Evolutionary conservation across 2,113 vertebrate genomes (phyloP).

Genomic region (Heterocephalus glaber): DNA sequence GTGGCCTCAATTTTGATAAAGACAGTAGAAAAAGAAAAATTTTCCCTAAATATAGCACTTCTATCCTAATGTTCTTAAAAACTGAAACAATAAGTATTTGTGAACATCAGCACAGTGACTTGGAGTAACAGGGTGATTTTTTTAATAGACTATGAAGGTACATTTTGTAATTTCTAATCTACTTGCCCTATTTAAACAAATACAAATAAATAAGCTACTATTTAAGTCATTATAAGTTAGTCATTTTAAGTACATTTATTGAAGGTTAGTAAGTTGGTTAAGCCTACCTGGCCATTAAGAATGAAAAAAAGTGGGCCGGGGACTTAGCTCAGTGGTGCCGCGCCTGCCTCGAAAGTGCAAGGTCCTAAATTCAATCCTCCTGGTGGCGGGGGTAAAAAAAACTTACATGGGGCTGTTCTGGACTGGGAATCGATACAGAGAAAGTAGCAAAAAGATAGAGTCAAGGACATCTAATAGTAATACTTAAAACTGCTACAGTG

Average conservation of each 20-base stretch:
- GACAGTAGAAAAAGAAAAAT: conserved; percentile 17
- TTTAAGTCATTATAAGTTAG: not conserved
- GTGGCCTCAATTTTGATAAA: conserved; percentile 22
- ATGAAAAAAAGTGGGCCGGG: too few species aligned
- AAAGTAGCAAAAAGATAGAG: conserved; percentile 24
- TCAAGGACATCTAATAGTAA: conserved; percentile 32
- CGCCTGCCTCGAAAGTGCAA: too few species aligned
- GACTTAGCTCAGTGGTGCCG: too few species aligned
- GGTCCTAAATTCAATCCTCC: too few species aligned
- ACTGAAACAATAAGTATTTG: conserved; percentile 4
- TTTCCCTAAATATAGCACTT: not conserved
- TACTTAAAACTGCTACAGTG: conserved; percentile 9
- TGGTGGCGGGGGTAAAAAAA: too few species aligned
- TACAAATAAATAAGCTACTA: conserved; percentile 42
- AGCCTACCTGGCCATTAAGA: conserved; percentile 1
- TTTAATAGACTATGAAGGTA: conserved; percentile 19
- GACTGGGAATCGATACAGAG: conserved; percentile 22
- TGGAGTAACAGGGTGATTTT: not conserved
- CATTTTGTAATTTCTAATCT: not conserved
- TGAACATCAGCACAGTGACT: not conserved
- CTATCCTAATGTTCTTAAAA: conserved; percentile 37
- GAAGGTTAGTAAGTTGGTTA: conserved; percentile 5
- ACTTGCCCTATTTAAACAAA: conserved; percentile 55
- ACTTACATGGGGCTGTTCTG: not conserved
- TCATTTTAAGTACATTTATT: conserved; percentile 8